A percentile compares a stretch with the other conserved stretches of the same genome.
Conservation (phyloP, 2,797 vertebrate genomes). For the Enoplosus armatus region DNA sequence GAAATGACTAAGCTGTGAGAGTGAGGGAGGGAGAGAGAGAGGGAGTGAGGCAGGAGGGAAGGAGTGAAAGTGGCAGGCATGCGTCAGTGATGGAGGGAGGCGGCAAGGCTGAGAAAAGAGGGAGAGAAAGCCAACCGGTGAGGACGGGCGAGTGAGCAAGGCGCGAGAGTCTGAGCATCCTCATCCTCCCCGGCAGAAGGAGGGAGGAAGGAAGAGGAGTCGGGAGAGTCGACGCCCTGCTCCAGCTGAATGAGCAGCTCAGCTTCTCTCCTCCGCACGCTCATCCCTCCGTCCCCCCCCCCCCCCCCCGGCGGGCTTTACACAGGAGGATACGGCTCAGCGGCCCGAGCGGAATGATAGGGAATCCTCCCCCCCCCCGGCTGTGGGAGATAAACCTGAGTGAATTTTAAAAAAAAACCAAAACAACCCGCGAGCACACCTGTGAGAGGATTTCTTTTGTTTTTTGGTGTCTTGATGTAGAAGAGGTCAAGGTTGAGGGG, state of each 20-base stretch:
- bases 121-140: conserved; percentile 38
- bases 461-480: conserved; percentile 2
- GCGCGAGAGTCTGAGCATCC: conserved; percentile 58
- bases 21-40: conserved; percentile 34
- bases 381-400: conserved; percentile 10
- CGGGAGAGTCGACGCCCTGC: conserved; percentile 78
- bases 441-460: conserved; percentile 11
- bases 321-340: conserved; percentile 44
- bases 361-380: neutral
- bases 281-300: conserved; percentile 64
- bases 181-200: conserved; percentile 48
- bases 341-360: conserved; percentile 7
- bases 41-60: conserved; percentile 31
- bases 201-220: conserved; percentile 50
- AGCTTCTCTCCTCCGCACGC: conserved; percentile 58
- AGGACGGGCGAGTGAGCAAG: conserved; percentile 32
- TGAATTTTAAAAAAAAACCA: neutral
- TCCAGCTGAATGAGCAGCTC: conserved; percentile 73
- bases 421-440: conserved; percentile 11
- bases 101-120: conserved; percentile 40
- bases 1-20: conserved; percentile 72
- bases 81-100: conserved; percentile 51
- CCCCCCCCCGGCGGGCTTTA: conserved; percentile 34
- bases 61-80: conserved; percentile 47
- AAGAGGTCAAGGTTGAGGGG: conserved; percentile 19